phyloP scores from a whole-genome alignment of 2,113 vertebrate genomes.

The Chauna torquata region DNA sequence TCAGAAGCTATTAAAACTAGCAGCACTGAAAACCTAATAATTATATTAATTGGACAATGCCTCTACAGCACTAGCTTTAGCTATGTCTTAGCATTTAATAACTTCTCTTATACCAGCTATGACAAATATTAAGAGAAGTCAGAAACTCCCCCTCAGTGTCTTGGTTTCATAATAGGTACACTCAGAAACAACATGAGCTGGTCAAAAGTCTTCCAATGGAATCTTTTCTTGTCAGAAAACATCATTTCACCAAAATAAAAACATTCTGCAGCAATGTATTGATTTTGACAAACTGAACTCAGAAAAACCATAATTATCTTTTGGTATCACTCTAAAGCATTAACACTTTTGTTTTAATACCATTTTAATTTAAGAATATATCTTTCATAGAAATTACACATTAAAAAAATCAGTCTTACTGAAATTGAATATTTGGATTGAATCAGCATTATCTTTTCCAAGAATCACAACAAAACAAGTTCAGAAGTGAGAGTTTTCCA shows the following conservation, averaged over 20 bases:
- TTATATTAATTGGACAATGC: constrained; percentile 21
- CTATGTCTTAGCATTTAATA: not conserved
- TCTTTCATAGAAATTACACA: not conserved
- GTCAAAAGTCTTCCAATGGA: not conserved
- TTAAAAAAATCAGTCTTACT: not conserved
- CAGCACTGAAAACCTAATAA: constrained; percentile 6
- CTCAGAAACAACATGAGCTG: not conserved
- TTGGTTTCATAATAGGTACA: not conserved
- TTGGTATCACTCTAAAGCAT: not conserved
- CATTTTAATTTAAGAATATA: not conserved
- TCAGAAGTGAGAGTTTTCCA: not conserved
- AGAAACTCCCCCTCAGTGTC: not conserved
- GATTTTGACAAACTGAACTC: not conserved
- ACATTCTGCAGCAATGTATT: not conserved
- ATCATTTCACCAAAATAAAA: not conserved
- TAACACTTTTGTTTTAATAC: not conserved
- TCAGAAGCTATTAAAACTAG: constrained; percentile 15
- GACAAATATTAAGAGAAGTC: not conserved
- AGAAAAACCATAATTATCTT: not conserved
- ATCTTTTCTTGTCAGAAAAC: not conserved
- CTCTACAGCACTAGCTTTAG: not conserved
- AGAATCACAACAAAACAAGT: not conserved
- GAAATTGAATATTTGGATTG: not conserved
- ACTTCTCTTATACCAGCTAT: not conserved
- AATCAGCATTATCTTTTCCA: not conserved